phyloP scores from a whole-genome alignment of 2,113 vertebrate species.

The Cyanistes caeruleus region DNA sequence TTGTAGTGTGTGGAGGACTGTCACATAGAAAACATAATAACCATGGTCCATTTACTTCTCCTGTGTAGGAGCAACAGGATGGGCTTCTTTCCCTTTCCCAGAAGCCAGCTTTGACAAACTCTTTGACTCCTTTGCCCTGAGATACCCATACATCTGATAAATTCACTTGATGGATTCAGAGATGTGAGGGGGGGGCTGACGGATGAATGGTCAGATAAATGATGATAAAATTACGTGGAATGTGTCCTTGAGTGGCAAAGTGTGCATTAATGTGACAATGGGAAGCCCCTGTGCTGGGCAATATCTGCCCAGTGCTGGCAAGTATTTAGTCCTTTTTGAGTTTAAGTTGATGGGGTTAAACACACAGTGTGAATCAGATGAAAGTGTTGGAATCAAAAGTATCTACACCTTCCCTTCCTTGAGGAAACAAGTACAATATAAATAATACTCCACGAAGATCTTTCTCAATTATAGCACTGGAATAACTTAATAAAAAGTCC shows the following conservation, averaged over 20 bases:
- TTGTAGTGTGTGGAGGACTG: not conserved
- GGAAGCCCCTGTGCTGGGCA: not conserved
- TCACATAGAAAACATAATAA: rapidly evolving
- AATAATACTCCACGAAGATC: not conserved
- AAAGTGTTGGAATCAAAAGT: not conserved
- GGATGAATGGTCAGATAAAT: not conserved
- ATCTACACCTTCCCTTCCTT: not conserved
- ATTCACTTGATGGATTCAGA: not conserved
- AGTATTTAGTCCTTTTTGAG: not conserved
- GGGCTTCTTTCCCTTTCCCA: not conserved
- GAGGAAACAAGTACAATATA: not conserved
- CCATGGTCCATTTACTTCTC: not conserved
- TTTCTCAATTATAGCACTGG: not conserved
- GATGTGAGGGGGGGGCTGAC: not conserved
- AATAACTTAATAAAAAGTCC: not conserved
- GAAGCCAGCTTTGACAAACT: not conserved
- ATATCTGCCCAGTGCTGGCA: not conserved
- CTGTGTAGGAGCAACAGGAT: not conserved
- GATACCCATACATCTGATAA: not conserved
- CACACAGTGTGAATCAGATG: not conserved
- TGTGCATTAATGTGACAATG: not conserved
- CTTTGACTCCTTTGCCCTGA: not conserved
- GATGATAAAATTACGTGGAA: not conserved
- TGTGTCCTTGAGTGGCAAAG: not conserved
- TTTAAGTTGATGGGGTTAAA: not conserved